phyloP scores from a whole-genome alignment of 1,140 invertebrate genomes.

The Drosophila bifasciata region DNA sequence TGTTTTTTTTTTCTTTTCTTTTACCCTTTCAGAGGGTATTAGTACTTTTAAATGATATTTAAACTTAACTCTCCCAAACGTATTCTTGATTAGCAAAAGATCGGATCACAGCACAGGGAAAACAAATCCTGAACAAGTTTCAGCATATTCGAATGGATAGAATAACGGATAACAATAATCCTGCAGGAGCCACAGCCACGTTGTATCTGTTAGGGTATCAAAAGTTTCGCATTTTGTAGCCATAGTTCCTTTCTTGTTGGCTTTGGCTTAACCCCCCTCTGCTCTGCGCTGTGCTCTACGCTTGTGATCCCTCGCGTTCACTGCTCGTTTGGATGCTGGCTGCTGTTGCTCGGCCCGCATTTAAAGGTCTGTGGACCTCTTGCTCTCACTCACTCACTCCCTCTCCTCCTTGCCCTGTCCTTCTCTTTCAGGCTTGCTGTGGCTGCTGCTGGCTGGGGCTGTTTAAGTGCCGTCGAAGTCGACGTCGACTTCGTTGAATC shows the following conservation, averaged over 20 bases:
- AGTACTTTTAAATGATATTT: background rate
- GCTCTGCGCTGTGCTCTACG: background rate
- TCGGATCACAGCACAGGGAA: too few species aligned
- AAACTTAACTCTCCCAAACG: too few species aligned
- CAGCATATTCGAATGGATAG: too few species aligned
- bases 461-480: constrained; percentile 70
- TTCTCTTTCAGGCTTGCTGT: constrained; percentile 8
- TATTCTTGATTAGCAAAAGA: too few species aligned
- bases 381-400: constrained; percentile 1
- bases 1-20: constrained; percentile 23
- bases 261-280: constrained; percentile 12
- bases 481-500: constrained; percentile 60
- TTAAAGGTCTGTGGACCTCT: constrained; percentile 67
- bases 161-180: too few species aligned
- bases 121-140: too few species aligned
- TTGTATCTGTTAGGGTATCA: background rate
- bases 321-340: constrained; percentile 69
- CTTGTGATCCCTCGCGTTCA: constrained; percentile 21
- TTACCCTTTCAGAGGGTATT: background rate
- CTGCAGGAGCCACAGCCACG: too few species aligned
- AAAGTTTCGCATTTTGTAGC: background rate
- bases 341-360: constrained; percentile 61
- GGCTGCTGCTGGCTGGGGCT: constrained; percentile 46
- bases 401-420: constrained; percentile 7
- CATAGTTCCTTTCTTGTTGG: background rate